phyloP scores from a whole-genome alignment of 2,797 vertebrate species.

The Amazona ochrocephala region DNA sequence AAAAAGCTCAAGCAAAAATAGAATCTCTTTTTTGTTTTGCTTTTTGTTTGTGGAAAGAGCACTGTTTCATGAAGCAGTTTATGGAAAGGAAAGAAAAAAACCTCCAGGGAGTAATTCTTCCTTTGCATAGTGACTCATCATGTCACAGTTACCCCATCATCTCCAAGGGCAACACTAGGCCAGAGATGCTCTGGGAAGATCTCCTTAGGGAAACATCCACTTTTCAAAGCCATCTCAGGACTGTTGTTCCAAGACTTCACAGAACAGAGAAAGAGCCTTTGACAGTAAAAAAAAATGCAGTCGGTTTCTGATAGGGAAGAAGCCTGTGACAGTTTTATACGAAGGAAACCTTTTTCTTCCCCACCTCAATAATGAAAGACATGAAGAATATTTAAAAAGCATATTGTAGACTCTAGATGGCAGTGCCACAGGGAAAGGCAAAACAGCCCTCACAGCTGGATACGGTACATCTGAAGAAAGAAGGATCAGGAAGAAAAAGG shows the following conservation, averaged over 20 bases:
- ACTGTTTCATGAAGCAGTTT: background rate
- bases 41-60: background rate
- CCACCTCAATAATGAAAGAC: background rate
- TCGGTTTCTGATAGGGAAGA: background rate
- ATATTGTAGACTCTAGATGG: background rate
- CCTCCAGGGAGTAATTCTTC: slow-evolving; percentile 53
- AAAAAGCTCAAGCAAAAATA: background rate
- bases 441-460: slow-evolving; percentile 4
- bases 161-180: slow-evolving; percentile 33
- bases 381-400: background rate
- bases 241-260: background rate
- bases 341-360: background rate
- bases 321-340: background rate
- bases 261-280: background rate
- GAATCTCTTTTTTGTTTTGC: background rate
- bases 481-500: background rate
- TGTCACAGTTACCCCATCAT: slow-evolving; percentile 9
- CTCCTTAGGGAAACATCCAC: slow-evolving; percentile 2
- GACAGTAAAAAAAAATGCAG: background rate
- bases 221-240: background rate
- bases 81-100: background rate
- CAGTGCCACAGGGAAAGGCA: background rate
- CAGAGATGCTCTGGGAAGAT: background rate
- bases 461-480: background rate
- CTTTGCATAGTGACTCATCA: slow-evolving; percentile 43